Conservation (phyloP, 2,113 vertebrate genomes). For the Calyptommatus sinebrachiatus region DNA sequence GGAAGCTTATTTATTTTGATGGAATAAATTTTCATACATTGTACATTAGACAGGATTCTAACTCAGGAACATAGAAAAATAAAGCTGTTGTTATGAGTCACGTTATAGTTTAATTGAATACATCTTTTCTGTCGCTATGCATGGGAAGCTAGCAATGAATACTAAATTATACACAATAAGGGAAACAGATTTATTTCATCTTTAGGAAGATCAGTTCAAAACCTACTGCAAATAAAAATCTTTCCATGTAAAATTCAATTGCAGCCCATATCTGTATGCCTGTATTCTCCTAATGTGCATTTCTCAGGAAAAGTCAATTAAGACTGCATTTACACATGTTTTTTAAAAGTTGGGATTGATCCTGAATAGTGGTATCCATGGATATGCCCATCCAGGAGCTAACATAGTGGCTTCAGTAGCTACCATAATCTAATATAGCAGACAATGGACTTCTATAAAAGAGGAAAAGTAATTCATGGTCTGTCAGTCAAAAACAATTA, state of each 20-base stretch:
- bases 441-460: too few relatives aligned
- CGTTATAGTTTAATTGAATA: conserved; percentile 6
- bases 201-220: neutral
- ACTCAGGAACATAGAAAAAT: neutral
- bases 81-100: neutral
- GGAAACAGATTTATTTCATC: neutral
- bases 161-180: conserved; percentile 4
- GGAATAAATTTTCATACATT: conserved; percentile 2
- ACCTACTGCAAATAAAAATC: neutral
- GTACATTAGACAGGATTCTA: neutral
- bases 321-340: too few relatives aligned
- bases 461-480: too few relatives aligned
- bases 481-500: too few relatives aligned
- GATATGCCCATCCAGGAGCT: too few relatives aligned
- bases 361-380: too few relatives aligned
- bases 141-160: neutral
- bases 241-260: neutral
- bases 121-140: neutral
- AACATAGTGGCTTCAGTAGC: too few relatives aligned
- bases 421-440: too few relatives aligned
- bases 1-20: neutral
- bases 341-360: too few relatives aligned
- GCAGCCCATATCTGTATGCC: too few relatives aligned
- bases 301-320: too few relatives aligned
- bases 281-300: too few relatives aligned